These are phyloP conservation scores for Rhabdophis nuchalis DNA, from an alignment of 2,797 vertebrate species.

Conservation along the genomic window DNA sequence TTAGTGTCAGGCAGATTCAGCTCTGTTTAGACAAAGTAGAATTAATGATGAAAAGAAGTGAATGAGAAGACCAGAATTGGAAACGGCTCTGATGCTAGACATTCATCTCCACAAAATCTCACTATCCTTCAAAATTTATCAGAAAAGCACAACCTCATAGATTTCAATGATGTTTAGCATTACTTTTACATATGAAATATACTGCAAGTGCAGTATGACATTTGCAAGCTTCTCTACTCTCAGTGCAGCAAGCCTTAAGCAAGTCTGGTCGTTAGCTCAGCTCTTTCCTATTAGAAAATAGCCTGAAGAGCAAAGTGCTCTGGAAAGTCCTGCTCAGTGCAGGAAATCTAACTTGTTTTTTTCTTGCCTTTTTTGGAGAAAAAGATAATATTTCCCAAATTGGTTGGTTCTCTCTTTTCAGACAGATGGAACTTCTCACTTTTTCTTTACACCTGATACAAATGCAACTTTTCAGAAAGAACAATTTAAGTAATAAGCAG, in stretches of 20 bases:
- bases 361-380: background rate
- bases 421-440: background rate
- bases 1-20: background rate
- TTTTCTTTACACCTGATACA: background rate
- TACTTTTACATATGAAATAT: background rate
- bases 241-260: background rate
- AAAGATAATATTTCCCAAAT: background rate
- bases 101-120: background rate
- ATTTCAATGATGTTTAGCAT: background rate
- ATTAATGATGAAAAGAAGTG: background rate
- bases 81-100: background rate
- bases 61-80: background rate
- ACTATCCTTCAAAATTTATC: background rate
- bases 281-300: background rate
- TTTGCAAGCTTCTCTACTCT: background rate
- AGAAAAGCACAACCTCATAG: background rate
- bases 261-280: background rate
- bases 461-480: background rate
- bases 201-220: background rate
- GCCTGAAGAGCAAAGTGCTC: background rate
- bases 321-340: background rate
- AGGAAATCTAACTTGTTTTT: background rate
- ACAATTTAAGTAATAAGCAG: too few species aligned
- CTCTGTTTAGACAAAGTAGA: background rate
- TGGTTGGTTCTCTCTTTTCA: background rate